Percentiles rank a stretch among this genome's conserved stretches.
Conservation (phyloP, 2,113 vertebrate species). For the Aptenodytes forsteri region DNA sequence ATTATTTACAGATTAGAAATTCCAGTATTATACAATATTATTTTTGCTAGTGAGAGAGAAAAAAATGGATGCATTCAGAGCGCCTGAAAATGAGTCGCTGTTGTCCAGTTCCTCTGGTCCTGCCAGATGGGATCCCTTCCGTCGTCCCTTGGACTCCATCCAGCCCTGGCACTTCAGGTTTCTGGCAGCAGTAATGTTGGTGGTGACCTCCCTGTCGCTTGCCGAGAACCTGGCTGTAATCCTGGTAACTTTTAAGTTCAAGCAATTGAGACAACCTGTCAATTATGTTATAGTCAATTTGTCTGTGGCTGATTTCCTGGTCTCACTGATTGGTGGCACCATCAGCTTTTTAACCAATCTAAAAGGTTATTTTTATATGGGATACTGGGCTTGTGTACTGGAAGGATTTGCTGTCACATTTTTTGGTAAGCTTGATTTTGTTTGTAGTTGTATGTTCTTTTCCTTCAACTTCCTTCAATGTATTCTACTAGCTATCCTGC, state of each 20-base stretch:
- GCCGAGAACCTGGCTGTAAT: constrained; percentile 89
- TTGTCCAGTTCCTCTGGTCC: neutral
- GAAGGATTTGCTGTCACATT: constrained; percentile 92
- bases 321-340: constrained; percentile 83
- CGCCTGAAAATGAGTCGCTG: constrained; percentile 72
- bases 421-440: constrained; percentile 82
- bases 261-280: constrained; percentile 85
- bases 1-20: neutral
- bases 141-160: constrained; percentile 71
- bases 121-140: constrained; percentile 75
- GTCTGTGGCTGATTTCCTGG: constrained; percentile 87
- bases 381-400: constrained; percentile 85
- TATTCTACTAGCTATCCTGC: neutral
- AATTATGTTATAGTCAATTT: constrained; percentile 92
- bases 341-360: constrained; percentile 88
- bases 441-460: neutral
- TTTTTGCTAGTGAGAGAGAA: neutral
- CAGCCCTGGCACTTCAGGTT: constrained; percentile 87
- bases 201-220: constrained; percentile 84
- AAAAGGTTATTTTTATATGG: constrained; percentile 88
- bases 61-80: constrained; percentile 70
- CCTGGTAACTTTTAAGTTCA: constrained; percentile 87
- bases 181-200: constrained; percentile 83
- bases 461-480: neutral
- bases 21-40: neutral